Percentiles rank a stretch among this genome's conserved stretches.
Evolutionary conservation across 2,113 vertebrate species (phyloP).

Genomic region (Pteropus alecto): DNA sequence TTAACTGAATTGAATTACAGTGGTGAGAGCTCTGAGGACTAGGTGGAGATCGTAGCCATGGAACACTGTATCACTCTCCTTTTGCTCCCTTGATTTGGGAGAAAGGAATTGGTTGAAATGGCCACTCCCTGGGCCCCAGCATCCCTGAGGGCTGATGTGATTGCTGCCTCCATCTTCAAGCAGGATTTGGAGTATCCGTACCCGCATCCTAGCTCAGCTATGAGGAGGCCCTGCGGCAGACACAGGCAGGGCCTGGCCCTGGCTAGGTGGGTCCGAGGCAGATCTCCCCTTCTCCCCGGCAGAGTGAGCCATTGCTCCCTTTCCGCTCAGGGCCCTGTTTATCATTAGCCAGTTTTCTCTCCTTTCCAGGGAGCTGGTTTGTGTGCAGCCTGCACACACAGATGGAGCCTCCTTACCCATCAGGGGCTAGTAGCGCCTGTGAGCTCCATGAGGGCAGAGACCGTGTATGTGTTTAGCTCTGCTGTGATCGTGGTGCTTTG

Average conservation of each 20-base stretch:
- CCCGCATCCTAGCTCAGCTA: background rate
- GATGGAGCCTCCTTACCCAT: background rate
- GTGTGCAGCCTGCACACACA: background rate
- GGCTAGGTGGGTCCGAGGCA: rapidly evolving
- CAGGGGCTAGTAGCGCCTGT: background rate
- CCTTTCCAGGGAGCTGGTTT: background rate
- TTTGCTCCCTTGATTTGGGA: background rate
- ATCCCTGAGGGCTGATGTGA: background rate
- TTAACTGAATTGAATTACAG: background rate
- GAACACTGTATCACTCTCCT: background rate
- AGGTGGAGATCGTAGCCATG: background rate
- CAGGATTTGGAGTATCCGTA: background rate
- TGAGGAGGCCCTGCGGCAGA: background rate
- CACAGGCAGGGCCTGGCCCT: background rate
- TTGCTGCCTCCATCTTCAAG: background rate
- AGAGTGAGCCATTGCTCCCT: background rate
- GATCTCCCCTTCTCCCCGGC: background rate
- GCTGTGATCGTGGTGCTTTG: background rate
- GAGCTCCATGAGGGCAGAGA: background rate
- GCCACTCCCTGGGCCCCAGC: rapidly evolving
- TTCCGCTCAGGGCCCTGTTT: background rate
- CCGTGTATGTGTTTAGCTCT: background rate
- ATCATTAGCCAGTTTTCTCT: background rate
- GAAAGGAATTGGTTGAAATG: background rate
- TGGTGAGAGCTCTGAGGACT: background rate